Conservation (phyloP, 2,797 vertebrate genomes). For the Pempheris klunzingeri region DNA sequence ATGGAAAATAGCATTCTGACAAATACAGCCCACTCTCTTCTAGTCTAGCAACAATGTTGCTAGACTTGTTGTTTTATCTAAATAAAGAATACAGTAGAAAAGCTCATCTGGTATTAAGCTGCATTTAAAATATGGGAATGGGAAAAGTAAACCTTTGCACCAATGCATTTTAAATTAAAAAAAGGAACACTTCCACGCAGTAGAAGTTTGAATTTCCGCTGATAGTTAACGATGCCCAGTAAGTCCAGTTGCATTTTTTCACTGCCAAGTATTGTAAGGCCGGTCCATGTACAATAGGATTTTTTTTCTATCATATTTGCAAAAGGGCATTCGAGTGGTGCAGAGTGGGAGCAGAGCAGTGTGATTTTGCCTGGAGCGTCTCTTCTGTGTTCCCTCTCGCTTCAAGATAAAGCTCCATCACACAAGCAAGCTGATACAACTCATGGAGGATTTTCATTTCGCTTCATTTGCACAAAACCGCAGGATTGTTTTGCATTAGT, state of each 20-base stretch:
- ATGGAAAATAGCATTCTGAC: conserved; percentile 2
- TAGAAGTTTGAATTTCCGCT: too few relatives aligned
- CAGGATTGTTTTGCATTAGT: conserved; percentile 1
- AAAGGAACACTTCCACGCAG: background rate
- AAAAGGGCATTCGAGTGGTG: conserved; percentile 10
- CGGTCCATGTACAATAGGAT: background rate
- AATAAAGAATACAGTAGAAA: background rate
- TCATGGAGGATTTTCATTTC: conserved; percentile 27
- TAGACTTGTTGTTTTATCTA: background rate
- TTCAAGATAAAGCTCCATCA: conserved; percentile 31
- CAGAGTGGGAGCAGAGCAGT: conserved; percentile 19
- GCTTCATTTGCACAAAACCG: conserved; percentile 31
- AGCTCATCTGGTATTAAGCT: background rate
- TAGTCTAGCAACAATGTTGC: background rate
- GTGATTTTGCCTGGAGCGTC: conserved; percentile 26
- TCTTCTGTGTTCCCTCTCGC: conserved; percentile 22
- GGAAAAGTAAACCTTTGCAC: background rate
- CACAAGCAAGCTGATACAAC: conserved; percentile 8
- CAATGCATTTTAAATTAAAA: background rate
- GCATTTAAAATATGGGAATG: background rate
- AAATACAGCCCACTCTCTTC: background rate
- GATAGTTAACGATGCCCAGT: too few relatives aligned
- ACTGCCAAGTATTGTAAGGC: background rate
- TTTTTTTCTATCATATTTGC: background rate
- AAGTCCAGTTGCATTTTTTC: background rate